phyloP scores from a whole-genome alignment of 2,797 vertebrate species.

The Sebastes paucispinis region DNA sequence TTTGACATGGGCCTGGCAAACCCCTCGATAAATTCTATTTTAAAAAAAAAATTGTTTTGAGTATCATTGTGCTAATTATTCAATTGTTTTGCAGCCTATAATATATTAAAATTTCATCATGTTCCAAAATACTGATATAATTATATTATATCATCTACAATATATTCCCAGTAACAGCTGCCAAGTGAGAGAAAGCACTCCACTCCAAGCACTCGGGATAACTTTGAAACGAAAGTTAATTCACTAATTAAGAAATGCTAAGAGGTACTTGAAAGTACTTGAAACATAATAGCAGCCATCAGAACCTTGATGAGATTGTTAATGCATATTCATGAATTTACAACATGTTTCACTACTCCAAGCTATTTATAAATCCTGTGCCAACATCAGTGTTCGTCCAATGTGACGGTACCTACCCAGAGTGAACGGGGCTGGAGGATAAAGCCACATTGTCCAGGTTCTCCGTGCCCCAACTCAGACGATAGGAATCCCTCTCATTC shows the following conservation, averaged over 20 bases:
- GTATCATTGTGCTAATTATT: no score
- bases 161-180: no score
- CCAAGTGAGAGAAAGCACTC: not conserved
- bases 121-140: not conserved
- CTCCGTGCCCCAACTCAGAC: slow-evolving; percentile 93
- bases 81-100: no score
- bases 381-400: not conserved
- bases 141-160: rapidly evolving
- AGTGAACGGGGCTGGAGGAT: slow-evolving; percentile 95
- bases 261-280: not conserved
- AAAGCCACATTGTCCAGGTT: slow-evolving; percentile 96
- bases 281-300: not conserved
- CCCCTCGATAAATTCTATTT: no score
- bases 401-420: slow-evolving; percentile 85
- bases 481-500: slow-evolving; percentile 89
- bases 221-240: not conserved
- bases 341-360: not conserved
- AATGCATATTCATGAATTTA: not conserved
- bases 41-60: no score
- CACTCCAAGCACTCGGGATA: not conserved
- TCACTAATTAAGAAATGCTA: not conserved
- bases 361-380: not conserved
- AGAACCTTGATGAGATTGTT: not conserved
- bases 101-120: not conserved
- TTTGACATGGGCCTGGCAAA: not conserved